A percentile compares a stretch with the other conserved stretches of the same genome.
Conservation (phyloP, 30 jellyfish, hydroid and myxozoan species). For the Cassiopea xamachana region DNA sequence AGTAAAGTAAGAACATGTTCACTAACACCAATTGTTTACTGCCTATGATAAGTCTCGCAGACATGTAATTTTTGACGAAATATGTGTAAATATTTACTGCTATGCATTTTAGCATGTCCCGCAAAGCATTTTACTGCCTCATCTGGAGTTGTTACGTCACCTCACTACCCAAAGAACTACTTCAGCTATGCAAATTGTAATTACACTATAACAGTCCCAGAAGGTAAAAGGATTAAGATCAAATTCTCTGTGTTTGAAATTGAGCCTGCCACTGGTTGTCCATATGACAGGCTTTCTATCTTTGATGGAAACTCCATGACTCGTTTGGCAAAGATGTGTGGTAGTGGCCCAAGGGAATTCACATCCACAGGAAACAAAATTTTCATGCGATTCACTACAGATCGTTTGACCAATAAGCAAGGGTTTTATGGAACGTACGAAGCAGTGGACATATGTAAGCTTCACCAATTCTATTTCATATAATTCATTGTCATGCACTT, state of each 20-base stretch:
- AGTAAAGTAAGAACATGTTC: slow-evolving; percentile 17
- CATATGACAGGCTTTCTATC: neutral
- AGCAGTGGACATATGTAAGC: neutral
- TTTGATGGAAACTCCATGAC: slow-evolving; percentile 1
- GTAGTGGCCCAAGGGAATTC: neutral
- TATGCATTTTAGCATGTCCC: neutral
- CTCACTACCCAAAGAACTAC: neutral
- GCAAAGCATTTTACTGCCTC: neutral
- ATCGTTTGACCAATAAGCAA: neutral
- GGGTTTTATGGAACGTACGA: neutral
- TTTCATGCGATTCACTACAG: neutral
- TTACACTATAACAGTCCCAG: neutral
- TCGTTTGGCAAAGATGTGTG: neutral
- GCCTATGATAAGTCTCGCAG: too few relatives aligned
- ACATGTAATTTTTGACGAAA: too few relatives aligned
- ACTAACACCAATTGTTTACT: neutral
- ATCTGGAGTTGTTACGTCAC: neutral
- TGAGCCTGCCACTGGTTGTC: neutral
- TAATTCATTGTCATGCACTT: neutral
- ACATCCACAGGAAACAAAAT: neutral
- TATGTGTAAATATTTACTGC: too few relatives aligned
- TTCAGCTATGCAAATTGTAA: neutral
- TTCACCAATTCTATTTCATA: neutral
- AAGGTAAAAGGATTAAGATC: neutral
- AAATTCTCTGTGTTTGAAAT: neutral